Base-by-base conservation (phyloP, 2,888 invertebrate genomes). In the Euphydryas editha region DNA sequence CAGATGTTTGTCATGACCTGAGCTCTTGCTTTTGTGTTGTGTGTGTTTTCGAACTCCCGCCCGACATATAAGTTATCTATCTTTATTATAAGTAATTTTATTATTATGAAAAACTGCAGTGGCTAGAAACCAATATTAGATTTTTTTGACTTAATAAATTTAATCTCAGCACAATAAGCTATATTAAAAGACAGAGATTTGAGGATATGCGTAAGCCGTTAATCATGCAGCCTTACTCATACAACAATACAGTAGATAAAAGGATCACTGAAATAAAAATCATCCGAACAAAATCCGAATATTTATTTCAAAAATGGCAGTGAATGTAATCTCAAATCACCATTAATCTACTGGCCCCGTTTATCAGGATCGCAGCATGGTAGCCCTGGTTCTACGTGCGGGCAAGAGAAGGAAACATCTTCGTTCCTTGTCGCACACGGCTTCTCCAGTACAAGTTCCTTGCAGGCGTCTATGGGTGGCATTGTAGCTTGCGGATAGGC, bases 361-460 rank as follows among this genome's bases (percentile, higher is more conserved):
- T 80, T 78, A 42, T 79, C 71, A 8, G 84, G 83, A 65, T 84
- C 83, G 69, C 90, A 91, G 73, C 88, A 89, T 0, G 88, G 90
- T 37, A 78, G 51, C 5, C 73, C 73, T 0, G 89, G 81, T 30
- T 87, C 78, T 0, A 84, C 82, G 54, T 81, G 88, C 0, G 86
- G 85, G 65, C 92, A 92, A 0, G 85, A 78, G 74, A 92, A 92
- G 6, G 86, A 77, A 0, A 92, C 92, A 66, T 92, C 90, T 72
- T 92, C 91, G n/a, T 80, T 77, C 36, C 18, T 74, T 0, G 74
- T 76, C 2, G 81, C 80, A 69, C 90, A 90, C 0, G 86, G 86
- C 0, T 80, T 82, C 0, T 71, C 67, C 3, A 62, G 67, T 46
- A 83, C 81, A 0, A 86, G 80, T 20, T 80, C 69, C 8, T 81